Conservation (phyloP, 2,113 vertebrate species). For the Columba janthina region DNA sequence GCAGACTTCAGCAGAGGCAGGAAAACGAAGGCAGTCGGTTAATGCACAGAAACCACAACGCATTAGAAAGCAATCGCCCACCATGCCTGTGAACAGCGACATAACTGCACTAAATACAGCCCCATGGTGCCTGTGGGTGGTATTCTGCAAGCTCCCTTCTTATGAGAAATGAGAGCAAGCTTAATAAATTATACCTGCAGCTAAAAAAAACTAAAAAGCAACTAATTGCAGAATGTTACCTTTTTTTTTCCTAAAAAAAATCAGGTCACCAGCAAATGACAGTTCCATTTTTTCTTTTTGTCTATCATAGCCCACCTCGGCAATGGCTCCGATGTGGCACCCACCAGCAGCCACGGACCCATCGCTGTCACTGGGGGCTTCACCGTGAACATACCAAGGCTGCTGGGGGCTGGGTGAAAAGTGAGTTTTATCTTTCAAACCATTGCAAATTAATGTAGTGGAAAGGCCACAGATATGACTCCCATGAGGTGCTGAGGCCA, state of each 20-base stretch:
- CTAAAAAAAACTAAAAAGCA: background rate
- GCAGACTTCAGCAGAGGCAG: background rate
- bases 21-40: background rate
- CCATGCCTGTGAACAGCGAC: background rate
- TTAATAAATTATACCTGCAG: background rate
- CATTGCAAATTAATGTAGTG: background rate
- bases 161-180: background rate
- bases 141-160: background rate
- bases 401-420: background rate
- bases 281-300: background rate
- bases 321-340: background rate
- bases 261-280: slow-evolving; percentile 2
- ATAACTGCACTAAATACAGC: background rate
- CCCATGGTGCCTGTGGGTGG: background rate
- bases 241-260: background rate
- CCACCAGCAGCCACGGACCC: background rate
- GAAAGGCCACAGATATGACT: fast-evolving
- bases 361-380: background rate
- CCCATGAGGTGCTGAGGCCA: background rate
- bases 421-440: background rate
- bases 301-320: background rate
- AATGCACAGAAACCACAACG: background rate
- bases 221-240: background rate
- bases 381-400: background rate
- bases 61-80: background rate